Base-by-base conservation (phyloP, 2,888 invertebrate genomes). In the Endotricha flammealis region DNA sequence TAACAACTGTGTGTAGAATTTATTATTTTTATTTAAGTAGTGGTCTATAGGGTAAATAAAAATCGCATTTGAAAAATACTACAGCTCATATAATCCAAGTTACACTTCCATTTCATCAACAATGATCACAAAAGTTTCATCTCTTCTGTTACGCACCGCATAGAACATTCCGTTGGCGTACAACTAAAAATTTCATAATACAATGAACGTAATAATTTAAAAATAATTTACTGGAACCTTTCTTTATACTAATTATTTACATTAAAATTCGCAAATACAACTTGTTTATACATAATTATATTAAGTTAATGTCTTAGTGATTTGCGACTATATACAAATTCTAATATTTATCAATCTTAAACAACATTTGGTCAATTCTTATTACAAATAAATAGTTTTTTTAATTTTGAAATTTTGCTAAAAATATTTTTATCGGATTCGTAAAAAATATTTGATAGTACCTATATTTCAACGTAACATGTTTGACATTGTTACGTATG, bases 21-120 rank as follows among this genome's bases (percentile, higher is more conserved):
- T 12, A 12, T 8, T 28, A 7, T 28, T 10, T 28, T 28, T 24
- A n/a, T 5, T 10, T 24, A 23, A 4, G 23, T 23, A 24, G 11
- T 10, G 9, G 11, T 8, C 1, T 14, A 12, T 32, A 36, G 47
- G 38, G 31, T 27, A 36, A 72, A 69, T 71, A 69, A 81, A 78
- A 73, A 44, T 43, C 60, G 42, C 8, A 35, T 64, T 20, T 69
- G 68, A 71, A 83, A 86, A 86, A 81, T 80, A 82, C 86, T 86
- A 85, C 85, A 81, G 81, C 79, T 83, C 83, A 82, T 86, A 77
- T 85, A 85, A 81, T 83, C 76, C 67, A 83, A 86, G 82, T 83
- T 82, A 81, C 75, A 83, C 82, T 80, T 85, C 79, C 80, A 71
- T 80, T 68, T 80, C 73, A 69, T 77, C 67, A 85, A 86, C 82